Percentiles rank a stretch among this genome's conserved stretches.
These are phyloP conservation scores for Branchipolynoe longqiensis DNA, from an alignment of 2,888 invertebrate genomes.

Conservation along the genomic window DNA sequence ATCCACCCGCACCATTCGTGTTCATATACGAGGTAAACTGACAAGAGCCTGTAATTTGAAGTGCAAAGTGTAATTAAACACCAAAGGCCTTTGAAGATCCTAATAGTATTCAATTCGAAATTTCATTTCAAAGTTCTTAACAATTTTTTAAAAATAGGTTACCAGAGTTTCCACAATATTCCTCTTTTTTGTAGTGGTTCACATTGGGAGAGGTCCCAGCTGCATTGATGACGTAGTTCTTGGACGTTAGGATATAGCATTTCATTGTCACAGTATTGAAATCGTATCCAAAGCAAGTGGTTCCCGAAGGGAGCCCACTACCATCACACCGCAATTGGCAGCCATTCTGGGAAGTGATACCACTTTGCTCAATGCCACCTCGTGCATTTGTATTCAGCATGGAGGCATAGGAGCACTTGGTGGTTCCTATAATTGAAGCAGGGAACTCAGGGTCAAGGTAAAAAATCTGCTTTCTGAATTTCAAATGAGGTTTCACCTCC, in stretches of 20 bases:
- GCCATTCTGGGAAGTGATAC: neutral
- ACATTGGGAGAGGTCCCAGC: neutral
- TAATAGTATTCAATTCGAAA: neutral
- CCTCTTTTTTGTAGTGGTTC: neutral
- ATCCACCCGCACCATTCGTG: neutral
- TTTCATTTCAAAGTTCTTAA: neutral
- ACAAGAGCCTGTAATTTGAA: neutral
- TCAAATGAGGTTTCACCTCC: too few species aligned
- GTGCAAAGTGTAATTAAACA: neutral
- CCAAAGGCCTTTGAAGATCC: neutral
- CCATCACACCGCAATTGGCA: neutral
- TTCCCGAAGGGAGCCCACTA: neutral
- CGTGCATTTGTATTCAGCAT: neutral
- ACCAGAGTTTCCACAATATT: too few species aligned
- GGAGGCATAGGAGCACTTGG: neutral
- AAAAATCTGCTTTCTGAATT: too few species aligned
- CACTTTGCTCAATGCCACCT: conserved; percentile 3
- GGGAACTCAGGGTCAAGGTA: too few species aligned
- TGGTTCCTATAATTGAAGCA: too few species aligned
- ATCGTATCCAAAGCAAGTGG: neutral
- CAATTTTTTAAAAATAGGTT: too few species aligned
- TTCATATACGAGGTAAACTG: neutral
- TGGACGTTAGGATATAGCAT: neutral
- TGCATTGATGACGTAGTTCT: neutral
- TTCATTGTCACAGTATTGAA: neutral